Conservation (phyloP, 2,797 vertebrate species). For the Kryptolebias ocellatus region DNA sequence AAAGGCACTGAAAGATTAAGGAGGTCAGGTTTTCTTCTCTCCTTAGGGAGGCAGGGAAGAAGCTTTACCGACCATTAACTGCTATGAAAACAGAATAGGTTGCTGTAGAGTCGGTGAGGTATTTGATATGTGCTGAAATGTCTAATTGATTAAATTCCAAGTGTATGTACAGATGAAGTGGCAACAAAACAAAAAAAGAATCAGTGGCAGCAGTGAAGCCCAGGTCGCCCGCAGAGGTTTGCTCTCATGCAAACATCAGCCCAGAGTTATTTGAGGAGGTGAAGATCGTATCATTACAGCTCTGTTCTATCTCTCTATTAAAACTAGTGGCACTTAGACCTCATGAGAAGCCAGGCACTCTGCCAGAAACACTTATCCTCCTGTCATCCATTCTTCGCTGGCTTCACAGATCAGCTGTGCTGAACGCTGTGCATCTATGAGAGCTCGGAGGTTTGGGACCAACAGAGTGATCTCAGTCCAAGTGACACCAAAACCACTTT, state of each 20-base stretch:
- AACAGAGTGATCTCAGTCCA: slow-evolving; percentile 28
- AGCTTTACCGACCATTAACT: slow-evolving; percentile 49
- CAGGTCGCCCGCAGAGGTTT: not conserved
- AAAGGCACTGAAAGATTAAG: slow-evolving; percentile 72
- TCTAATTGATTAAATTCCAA: not conserved
- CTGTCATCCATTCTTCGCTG: slow-evolving; percentile 60
- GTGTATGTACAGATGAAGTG: no score
- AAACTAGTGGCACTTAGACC: slow-evolving; percentile 51
- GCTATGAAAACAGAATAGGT: slow-evolving; percentile 48
- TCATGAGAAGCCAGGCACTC: slow-evolving; percentile 61
- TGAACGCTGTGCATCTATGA: slow-evolving; percentile 39
- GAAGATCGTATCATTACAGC: slow-evolving; percentile 49
- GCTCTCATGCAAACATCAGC: slow-evolving; percentile 1
- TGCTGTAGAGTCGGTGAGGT: slow-evolving; percentile 16
- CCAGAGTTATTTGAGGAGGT: slow-evolving; percentile 25
- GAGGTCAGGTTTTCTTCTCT: slow-evolving; percentile 66
- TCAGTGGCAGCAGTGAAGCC: not conserved
- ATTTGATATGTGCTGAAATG: slow-evolving; percentile 6
- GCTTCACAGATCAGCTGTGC: slow-evolving; percentile 64
- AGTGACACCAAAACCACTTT: slow-evolving; percentile 15
- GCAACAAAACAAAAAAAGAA: no score
- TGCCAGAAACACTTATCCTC: slow-evolving; percentile 71
- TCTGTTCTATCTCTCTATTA: slow-evolving; percentile 40
- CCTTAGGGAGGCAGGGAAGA: slow-evolving; percentile 34
- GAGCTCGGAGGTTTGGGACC: slow-evolving; percentile 34